Evolutionary conservation across 2,888 invertebrate genomes (phyloP).

Genomic region (Andrena bucephala): DNA sequence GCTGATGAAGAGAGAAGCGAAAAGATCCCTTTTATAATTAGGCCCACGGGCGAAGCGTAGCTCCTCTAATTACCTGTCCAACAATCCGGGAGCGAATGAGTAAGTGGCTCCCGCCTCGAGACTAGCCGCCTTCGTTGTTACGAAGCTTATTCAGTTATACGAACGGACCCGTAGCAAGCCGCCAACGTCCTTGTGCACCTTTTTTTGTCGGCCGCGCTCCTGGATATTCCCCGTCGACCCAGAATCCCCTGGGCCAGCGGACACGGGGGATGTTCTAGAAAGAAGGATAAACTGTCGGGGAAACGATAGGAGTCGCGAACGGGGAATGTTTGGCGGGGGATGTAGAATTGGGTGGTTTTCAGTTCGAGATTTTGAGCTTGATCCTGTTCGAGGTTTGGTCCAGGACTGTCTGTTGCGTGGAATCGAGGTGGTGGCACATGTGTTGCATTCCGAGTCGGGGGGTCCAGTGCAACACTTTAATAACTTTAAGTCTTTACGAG

Average conservation of each 20-base stretch:
- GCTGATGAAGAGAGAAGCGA: constrained; percentile 51
- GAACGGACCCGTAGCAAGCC: constrained; percentile 36
- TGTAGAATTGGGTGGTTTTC: neutral
- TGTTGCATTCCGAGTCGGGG: too few species aligned
- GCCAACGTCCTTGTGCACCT: constrained; percentile 31
- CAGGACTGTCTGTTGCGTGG: neutral
- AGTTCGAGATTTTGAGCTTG: neutral
- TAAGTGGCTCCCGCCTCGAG: constrained; percentile 75
- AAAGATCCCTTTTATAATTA: constrained; percentile 81
- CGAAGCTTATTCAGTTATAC: constrained; percentile 78
- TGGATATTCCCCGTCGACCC: constrained; percentile 29
- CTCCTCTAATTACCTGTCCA: constrained; percentile 84
- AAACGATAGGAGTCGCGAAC: constrained; percentile 1
- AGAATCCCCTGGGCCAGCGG: constrained; percentile 12
- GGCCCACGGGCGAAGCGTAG: constrained; percentile 83
- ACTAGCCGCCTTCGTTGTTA: constrained; percentile 73
- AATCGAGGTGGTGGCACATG: too few species aligned
- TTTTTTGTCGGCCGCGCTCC: constrained; percentile 33
- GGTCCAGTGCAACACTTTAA: too few species aligned
- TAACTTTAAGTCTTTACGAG: too few species aligned
- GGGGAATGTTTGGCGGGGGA: neutral
- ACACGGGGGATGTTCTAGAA: neutral
- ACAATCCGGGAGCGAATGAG: constrained; percentile 81
- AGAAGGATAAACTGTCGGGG: neutral
- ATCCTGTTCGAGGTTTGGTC: neutral